Conservation (phyloP, 2,888 invertebrate genomes). For the Cordilura impudica region DNA sequence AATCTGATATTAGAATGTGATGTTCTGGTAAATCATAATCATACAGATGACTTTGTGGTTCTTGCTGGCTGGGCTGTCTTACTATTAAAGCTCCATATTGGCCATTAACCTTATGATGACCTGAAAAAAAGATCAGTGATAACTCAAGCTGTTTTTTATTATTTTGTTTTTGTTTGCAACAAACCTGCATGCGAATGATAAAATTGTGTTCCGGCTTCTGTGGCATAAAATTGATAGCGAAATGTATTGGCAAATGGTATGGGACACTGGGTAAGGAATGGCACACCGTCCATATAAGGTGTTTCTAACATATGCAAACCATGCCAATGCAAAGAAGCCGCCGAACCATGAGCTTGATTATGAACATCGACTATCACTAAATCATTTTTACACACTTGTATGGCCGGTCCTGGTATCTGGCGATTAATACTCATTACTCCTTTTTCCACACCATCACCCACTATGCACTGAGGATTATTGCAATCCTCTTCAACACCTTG, state of each 20-base stretch:
- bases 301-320: constrained; percentile 87
- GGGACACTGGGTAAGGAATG: constrained; percentile 89
- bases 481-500: constrained; percentile 76
- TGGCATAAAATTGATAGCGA: constrained; percentile 84
- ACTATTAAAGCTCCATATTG: constrained; percentile 87
- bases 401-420: constrained; percentile 78
- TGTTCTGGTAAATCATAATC: constrained; percentile 86
- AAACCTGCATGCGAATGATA: constrained; percentile 84
- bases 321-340: constrained; percentile 93
- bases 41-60: constrained; percentile 82
- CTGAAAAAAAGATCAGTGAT: too few species aligned
- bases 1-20: constrained; percentile 86
- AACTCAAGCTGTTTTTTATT: neutral
- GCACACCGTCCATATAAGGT: constrained; percentile 92
- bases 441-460: constrained; percentile 78
- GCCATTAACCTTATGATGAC: constrained; percentile 88
- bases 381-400: constrained; percentile 88
- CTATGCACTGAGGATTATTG: constrained; percentile 78
- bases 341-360: constrained; percentile 86
- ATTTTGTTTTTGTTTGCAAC: neutral
- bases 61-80: constrained; percentile 81
- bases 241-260: constrained; percentile 84
- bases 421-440: constrained; percentile 79
- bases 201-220: constrained; percentile 87
- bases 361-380: constrained; percentile 87